A percentile compares a stretch with the other conserved stretches of the same genome.
These are phyloP conservation scores for Ceraclea dissimilis DNA, from an alignment of 2,888 invertebrate genomes.

Conservation along the genomic window DNA sequence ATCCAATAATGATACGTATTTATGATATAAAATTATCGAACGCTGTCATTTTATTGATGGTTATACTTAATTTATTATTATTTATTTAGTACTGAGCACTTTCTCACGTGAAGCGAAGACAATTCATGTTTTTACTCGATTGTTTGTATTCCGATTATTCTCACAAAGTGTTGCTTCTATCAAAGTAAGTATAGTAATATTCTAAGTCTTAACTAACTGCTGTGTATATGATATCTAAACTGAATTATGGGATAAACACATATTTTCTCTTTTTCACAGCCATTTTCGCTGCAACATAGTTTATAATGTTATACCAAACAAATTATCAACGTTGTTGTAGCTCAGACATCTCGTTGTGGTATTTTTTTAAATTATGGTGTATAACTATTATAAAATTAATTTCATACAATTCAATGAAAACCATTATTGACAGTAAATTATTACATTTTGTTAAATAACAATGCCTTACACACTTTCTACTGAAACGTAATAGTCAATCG, in stretches of 20 bases:
- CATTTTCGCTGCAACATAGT: conserved; percentile 12
- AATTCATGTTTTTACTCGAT: conserved; percentile 18
- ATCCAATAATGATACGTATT: conserved; percentile 3
- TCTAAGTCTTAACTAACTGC: too few species aligned
- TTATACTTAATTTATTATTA: conserved; percentile 1
- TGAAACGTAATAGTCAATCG: too few species aligned
- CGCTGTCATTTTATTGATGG: not conserved
- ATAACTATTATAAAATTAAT: conserved; percentile 1
- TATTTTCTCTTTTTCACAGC: conserved; percentile 19
- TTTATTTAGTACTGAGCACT: not conserved
- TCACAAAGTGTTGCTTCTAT: conserved; percentile 9
- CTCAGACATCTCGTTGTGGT: not conserved
- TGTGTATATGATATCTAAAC: not conserved
- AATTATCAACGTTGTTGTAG: not conserved
- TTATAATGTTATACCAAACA: not conserved
- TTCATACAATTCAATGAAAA: not conserved
- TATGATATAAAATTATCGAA: conserved; percentile 3
- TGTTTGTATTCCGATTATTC: conserved; percentile 6
- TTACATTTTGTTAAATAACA: too few species aligned
- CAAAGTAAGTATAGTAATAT: not conserved
- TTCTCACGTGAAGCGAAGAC: conserved; percentile 17
- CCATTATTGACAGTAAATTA: too few species aligned
- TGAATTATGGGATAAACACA: conserved; percentile 12
- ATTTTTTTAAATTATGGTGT: not conserved
- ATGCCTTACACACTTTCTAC: too few species aligned